These are phyloP conservation scores for Recurvirostra avosetta DNA, from an alignment of 2,113 vertebrate genomes.

Conservation along the genomic window DNA sequence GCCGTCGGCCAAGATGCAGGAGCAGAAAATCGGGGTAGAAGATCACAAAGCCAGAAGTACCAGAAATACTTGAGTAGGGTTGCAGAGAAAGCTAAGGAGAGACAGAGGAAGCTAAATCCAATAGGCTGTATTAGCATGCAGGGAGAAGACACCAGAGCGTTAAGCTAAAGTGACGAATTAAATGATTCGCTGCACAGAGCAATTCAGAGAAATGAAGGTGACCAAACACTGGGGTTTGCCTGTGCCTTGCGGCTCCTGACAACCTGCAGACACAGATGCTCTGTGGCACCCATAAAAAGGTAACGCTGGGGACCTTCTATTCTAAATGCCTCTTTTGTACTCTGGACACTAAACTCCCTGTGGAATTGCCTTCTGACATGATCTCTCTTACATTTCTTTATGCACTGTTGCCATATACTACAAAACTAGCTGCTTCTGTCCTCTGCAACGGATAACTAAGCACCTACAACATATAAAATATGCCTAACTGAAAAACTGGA, in stretches of 20 bases:
- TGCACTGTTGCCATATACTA: accelerated
- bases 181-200: not conserved
- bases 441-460: not conserved
- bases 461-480: not conserved
- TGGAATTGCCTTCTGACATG: not conserved
- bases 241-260: not conserved
- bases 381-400: not conserved
- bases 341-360: not conserved
- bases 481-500: not conserved
- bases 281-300: not conserved
- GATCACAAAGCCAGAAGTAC: not conserved
- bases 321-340: not conserved
- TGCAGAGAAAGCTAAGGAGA: not conserved
- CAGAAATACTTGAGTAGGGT: not conserved
- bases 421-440: not conserved
- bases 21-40: not conserved
- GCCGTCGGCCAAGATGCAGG: not conserved
- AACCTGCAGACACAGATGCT: not conserved
- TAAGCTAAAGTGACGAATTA: not conserved
- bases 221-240: not conserved
- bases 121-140: not conserved
- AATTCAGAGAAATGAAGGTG: not conserved
- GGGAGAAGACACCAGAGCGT: not conserved
- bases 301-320: not conserved
- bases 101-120: not conserved